Percentiles rank a stretch among this genome's conserved stretches.
Conservation (phyloP, 2,888 invertebrate genomes). For the Standfussiana lucernea region DNA sequence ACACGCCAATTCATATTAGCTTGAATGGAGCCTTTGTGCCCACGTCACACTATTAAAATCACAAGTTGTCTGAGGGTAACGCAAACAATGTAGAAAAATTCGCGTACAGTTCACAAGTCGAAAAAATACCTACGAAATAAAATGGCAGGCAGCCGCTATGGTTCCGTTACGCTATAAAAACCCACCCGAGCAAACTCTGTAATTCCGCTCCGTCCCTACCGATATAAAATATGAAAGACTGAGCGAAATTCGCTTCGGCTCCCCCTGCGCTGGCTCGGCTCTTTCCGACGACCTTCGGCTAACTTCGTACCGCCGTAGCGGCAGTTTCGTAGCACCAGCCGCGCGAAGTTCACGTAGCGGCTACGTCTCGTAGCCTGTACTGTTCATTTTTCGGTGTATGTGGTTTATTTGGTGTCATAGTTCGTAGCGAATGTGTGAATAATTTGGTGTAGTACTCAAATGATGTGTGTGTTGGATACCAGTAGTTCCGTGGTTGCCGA, state of each 20-base stretch:
- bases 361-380: slow-evolving; percentile 63
- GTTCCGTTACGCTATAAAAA: slow-evolving; percentile 86
- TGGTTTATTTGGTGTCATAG: slow-evolving; percentile 78
- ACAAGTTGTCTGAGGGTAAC: slow-evolving; percentile 80
- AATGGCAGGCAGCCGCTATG: slow-evolving; percentile 81
- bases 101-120: slow-evolving; percentile 77
- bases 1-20: slow-evolving; percentile 73
- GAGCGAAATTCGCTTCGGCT: slow-evolving; percentile 84
- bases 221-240: slow-evolving; percentile 90
- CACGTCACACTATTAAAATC: slow-evolving; percentile 83
- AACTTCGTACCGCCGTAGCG: slow-evolving; percentile 85
- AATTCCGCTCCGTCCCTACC: slow-evolving; percentile 87
- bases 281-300: slow-evolving; percentile 76
- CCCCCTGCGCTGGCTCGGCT: slow-evolving; percentile 79
- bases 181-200: slow-evolving; percentile 88
- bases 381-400: slow-evolving; percentile 79
- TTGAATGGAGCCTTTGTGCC: slow-evolving; percentile 71
- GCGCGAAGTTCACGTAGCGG: slow-evolving; percentile 78
- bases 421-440: slow-evolving; percentile 70
- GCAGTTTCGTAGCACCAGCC: slow-evolving; percentile 83
- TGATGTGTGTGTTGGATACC: slow-evolving; percentile 83
- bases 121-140: slow-evolving; percentile 86
- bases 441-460: slow-evolving; percentile 74
- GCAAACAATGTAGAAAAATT: slow-evolving; percentile 86
- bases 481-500: slow-evolving; percentile 69